These are phyloP conservation scores for Prunella strophiata DNA, from an alignment of 2,797 vertebrate species.

Conservation along the genomic window DNA sequence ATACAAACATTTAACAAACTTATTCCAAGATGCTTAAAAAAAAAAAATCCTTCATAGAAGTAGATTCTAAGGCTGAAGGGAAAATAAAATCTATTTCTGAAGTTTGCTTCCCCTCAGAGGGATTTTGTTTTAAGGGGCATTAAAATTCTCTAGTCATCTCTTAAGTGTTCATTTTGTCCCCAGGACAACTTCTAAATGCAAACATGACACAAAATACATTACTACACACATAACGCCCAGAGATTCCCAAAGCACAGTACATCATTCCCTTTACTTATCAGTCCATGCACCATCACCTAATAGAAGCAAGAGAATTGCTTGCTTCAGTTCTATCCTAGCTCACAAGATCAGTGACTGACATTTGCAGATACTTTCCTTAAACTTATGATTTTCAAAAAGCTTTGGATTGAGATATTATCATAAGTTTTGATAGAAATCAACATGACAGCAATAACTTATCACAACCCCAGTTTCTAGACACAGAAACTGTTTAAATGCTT, in stretches of 20 bases:
- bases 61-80: not conserved
- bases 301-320: conserved; percentile 2
- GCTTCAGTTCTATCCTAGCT: not conserved
- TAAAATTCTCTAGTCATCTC: not conserved
- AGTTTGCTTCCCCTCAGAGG: not conserved
- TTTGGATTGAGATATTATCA: conserved; percentile 9
- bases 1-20: conserved; percentile 20
- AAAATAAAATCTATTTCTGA: not conserved
- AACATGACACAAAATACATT: conserved; percentile 13
- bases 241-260: not conserved
- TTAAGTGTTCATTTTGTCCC: conserved; percentile 10
- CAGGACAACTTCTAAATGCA: conserved; percentile 9
- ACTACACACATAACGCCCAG: not conserved
- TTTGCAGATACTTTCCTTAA: conserved; percentile 7
- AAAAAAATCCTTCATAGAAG: not conserved
- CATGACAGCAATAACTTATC: not conserved
- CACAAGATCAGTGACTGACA: conserved; percentile 20
- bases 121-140: not conserved
- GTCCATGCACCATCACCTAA: not conserved
- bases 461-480: not conserved
- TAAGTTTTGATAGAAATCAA: conserved; percentile 11
- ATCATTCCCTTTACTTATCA: not conserved
- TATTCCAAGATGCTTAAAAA: not conserved
- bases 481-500: not conserved
- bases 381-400: not conserved